Evolutionary conservation across 2,797 vertebrate species (phyloP).

Genomic region (Neosilurus mollespiculum): DNA sequence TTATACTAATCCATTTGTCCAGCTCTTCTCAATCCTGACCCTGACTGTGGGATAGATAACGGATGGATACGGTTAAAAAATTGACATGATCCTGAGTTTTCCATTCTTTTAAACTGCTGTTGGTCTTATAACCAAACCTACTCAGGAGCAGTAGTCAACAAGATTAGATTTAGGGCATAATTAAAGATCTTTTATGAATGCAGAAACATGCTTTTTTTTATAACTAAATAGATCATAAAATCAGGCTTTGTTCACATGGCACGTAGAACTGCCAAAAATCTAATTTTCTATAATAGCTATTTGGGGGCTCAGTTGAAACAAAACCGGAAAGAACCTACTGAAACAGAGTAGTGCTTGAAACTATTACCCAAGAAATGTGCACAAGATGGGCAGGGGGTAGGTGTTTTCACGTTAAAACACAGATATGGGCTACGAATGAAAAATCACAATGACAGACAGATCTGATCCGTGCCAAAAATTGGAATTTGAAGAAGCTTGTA

Average conservation of each 20-base stretch:
- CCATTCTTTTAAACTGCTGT: neutral
- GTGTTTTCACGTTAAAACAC: neutral
- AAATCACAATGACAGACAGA: neutral
- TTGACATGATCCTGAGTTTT: neutral
- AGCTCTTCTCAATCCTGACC: no score
- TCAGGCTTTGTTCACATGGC: neutral
- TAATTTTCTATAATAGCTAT: neutral
- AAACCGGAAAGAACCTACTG: neutral
- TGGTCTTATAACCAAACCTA: neutral
- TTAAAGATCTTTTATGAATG: neutral
- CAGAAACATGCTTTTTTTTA: neutral
- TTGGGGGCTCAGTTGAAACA: neutral
- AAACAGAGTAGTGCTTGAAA: neutral
- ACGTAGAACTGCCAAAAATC: neutral
- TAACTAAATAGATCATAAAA: neutral
- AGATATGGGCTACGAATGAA: neutral
- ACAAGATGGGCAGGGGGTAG: neutral
- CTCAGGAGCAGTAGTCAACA: neutral
- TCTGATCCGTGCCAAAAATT: neutral
- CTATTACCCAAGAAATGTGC: neutral
- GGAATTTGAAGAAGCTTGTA: constrained; percentile 1
- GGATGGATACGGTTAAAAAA: neutral
- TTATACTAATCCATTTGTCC: no score
- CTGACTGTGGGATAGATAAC: no score
- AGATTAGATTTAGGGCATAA: neutral